phyloP scores from a whole-genome alignment of 2,113 vertebrate species.

The Phrynocephalus versicolor region DNA sequence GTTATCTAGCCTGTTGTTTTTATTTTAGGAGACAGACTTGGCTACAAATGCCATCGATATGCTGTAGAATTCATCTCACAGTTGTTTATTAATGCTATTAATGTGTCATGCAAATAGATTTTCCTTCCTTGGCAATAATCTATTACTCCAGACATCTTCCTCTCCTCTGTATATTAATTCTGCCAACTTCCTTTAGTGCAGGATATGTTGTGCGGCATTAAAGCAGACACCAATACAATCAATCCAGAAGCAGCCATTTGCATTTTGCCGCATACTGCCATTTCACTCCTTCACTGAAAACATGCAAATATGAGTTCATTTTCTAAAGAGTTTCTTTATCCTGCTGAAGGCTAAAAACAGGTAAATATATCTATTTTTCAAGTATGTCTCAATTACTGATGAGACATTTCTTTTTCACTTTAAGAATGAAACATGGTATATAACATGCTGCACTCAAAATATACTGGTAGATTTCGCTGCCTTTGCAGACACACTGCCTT shows the following conservation, averaged over 20 bases:
- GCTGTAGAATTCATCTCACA: not conserved
- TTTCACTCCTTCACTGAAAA: too few species aligned
- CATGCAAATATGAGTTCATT: too few species aligned
- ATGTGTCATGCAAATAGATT: conserved; percentile 60
- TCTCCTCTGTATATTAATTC: conserved; percentile 79
- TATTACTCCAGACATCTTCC: conserved; percentile 79
- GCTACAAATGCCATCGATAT: conserved; percentile 3
- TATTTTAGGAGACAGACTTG: not conserved
- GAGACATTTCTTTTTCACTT: too few species aligned
- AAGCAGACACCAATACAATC: conserved; percentile 74
- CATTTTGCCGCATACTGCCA: too few species aligned
- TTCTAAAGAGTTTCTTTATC: too few species aligned
- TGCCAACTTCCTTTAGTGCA: conserved; percentile 79
- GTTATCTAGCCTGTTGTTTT: not conserved
- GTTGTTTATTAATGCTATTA: conserved; percentile 33
- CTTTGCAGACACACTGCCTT: too few species aligned
- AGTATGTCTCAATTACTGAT: too few species aligned
- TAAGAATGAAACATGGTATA: too few species aligned
- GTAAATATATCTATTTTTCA: too few species aligned
- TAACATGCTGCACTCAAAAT: too few species aligned
- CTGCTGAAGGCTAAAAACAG: too few species aligned
- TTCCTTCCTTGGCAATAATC: conserved; percentile 57
- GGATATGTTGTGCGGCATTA: conserved; percentile 77
- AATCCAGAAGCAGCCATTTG: conserved; percentile 17
- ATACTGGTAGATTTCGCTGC: too few species aligned